Conservation (phyloP, 2,888 invertebrate species). For the Tenodera sinensis region DNA sequence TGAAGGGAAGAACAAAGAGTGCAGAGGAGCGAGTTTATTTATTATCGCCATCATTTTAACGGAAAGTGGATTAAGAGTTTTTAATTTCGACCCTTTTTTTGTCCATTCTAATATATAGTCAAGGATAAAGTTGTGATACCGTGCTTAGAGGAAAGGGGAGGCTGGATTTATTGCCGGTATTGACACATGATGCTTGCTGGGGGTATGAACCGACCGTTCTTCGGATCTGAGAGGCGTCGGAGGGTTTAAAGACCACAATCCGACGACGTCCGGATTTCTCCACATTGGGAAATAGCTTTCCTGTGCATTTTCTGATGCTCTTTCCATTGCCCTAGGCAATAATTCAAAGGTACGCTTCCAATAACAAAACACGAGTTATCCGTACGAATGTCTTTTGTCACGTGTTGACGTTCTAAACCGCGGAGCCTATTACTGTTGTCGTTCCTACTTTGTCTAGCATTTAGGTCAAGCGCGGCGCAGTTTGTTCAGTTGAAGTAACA, state of each 20-base stretch:
- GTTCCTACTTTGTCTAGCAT: too few species aligned
- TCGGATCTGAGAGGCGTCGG: neutral
- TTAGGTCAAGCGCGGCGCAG: too few species aligned
- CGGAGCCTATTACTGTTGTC: too few species aligned
- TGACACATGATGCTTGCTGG: neutral
- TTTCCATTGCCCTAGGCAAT: neutral
- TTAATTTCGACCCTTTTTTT: constrained; percentile 1
- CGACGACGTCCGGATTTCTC: neutral
- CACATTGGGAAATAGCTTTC: neutral
- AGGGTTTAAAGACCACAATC: neutral
- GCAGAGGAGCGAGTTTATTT: neutral
- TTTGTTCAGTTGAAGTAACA: too few species aligned
- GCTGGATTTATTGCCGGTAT: neutral
- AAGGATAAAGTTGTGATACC: neutral
- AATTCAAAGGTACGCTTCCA: neutral
- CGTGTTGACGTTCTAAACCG: too few species aligned
- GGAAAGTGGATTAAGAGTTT: neutral
- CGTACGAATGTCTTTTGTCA: too few species aligned
- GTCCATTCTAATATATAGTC: neutral
- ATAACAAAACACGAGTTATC: neutral
- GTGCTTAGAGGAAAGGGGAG: neutral
- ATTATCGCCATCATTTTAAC: neutral
- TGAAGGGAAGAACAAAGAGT: neutral
- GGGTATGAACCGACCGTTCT: neutral
- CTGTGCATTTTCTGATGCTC: neutral